phyloP scores from a whole-genome alignment of 2,888 invertebrate species.

The Acronicta aceris region DNA sequence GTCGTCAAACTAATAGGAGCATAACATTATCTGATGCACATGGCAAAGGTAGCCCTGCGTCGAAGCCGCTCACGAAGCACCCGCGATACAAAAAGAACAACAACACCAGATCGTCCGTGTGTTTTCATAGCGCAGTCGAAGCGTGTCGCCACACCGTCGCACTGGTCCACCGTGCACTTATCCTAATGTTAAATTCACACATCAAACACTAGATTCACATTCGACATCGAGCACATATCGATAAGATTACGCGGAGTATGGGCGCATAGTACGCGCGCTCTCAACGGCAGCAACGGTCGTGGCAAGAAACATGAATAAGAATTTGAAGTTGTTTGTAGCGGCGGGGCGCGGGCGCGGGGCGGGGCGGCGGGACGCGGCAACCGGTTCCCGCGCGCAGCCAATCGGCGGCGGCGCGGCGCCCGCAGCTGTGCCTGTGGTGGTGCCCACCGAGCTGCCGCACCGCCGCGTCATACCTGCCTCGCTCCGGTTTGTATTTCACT shows the following conservation, averaged over 20 bases:
- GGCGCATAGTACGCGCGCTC: slow-evolving; percentile 74
- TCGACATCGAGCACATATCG: slow-evolving; percentile 80
- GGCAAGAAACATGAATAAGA: slow-evolving; percentile 87
- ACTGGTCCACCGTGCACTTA: slow-evolving; percentile 54
- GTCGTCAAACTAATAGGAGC: slow-evolving; percentile 85
- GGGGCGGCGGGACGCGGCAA: slow-evolving; percentile 71
- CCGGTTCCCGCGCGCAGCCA: slow-evolving; percentile 83
- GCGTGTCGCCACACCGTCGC: slow-evolving; percentile 52
- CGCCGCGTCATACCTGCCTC: slow-evolving; percentile 80
- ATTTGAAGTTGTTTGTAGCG: slow-evolving; percentile 85
- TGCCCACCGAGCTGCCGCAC: slow-evolving; percentile 67
- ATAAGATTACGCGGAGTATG: slow-evolving; percentile 88
- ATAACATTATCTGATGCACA: slow-evolving; percentile 86
- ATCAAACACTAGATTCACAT: slow-evolving; percentile 70
- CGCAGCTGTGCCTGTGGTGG: slow-evolving; percentile 81
- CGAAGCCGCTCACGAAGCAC: slow-evolving; percentile 80
- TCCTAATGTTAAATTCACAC: slow-evolving; percentile 63
- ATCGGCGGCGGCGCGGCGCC: slow-evolving; percentile 78
- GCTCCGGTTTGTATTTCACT: slow-evolving; percentile 74
- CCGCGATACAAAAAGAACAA: slow-evolving; percentile 85
- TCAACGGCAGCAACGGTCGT: slow-evolving; percentile 86
- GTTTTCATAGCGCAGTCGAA: slow-evolving; percentile 80
- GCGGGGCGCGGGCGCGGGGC: slow-evolving; percentile 60
- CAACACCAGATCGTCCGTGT: slow-evolving; percentile 76
- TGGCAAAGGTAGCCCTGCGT: slow-evolving; percentile 80